phyloP scores from a whole-genome alignment of 1,140 invertebrate genomes.

The Anastrepha obliqua region DNA sequence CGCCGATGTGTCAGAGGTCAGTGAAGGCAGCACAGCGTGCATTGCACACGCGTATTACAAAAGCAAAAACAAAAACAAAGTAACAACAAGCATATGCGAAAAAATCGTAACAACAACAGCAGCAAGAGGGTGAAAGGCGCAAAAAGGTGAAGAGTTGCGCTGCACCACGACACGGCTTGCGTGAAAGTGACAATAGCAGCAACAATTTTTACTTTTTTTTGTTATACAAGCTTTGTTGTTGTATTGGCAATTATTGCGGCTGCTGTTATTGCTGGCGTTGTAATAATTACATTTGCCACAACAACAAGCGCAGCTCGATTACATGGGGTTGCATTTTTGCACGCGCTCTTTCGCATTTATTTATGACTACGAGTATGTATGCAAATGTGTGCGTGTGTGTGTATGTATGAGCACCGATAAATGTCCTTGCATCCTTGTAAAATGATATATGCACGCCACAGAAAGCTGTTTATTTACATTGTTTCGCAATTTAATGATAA shows the following conservation, averaged over 20 bases:
- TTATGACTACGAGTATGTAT: neutral
- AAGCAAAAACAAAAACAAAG: neutral
- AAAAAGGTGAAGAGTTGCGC: constrained; percentile 61
- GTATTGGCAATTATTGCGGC: constrained; percentile 44
- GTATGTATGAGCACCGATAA: neutral
- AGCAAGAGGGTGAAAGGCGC: constrained; percentile 57
- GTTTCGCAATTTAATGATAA: constrained; percentile 51
- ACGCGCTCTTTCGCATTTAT: neutral
- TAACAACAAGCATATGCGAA: constrained; percentile 48
- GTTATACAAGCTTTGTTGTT: constrained; percentile 40
- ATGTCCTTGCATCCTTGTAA: constrained; percentile 18
- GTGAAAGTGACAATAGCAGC: neutral
- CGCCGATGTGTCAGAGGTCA: neutral
- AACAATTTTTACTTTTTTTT: too few species aligned
- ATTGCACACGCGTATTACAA: neutral
- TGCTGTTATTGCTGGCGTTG: constrained; percentile 50
- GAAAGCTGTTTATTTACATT: constrained; percentile 47
- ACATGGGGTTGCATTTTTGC: constrained; percentile 34
- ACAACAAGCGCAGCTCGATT: constrained; percentile 58
- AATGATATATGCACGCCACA: constrained; percentile 26
- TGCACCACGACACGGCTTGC: too few species aligned
- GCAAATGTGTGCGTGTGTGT: neutral
- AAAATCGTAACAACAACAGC: constrained; percentile 54
- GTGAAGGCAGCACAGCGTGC: neutral
- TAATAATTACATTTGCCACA: constrained; percentile 65